Percentiles rank a stretch among this genome's conserved stretches.
phyloP scores from a whole-genome alignment of 2,113 vertebrate species.

The Hippocampus mohnikei region DNA sequence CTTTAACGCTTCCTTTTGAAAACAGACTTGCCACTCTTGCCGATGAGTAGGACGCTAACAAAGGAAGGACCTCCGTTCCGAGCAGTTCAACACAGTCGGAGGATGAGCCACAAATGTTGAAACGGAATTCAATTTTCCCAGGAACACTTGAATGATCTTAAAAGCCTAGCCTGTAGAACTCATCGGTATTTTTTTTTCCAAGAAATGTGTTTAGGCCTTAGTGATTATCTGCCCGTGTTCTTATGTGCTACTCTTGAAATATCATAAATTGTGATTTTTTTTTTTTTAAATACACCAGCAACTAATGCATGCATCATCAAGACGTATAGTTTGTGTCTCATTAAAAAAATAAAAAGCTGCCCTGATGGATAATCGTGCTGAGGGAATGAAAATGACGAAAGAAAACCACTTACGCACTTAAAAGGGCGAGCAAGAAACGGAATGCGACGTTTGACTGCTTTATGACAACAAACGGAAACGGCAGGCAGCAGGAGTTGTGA shows the following conservation, averaged over 20 bases:
- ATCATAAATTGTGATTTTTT: neutral
- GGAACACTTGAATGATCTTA: too few species aligned
- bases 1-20: too few species aligned
- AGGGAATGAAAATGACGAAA: neutral
- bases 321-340: neutral
- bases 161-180: neutral
- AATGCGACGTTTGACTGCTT: slow-evolving; percentile 12
- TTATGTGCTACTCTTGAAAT: neutral
- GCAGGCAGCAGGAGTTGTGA: slow-evolving; percentile 11
- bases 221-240: neutral
- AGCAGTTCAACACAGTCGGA: too few species aligned
- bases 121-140: too few species aligned
- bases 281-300: neutral
- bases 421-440: neutral
- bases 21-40: too few species aligned
- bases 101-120: too few species aligned
- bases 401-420: neutral
- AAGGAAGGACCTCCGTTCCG: too few species aligned
- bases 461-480: slow-evolving; percentile 15
- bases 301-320: neutral
- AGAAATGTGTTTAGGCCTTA: neutral
- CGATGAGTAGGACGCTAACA: too few species aligned
- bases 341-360: neutral
- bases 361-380: too few species aligned
- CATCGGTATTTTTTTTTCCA: too few species aligned